phyloP scores from a whole-genome alignment of 1,140 invertebrate genomes.

The Chelonus insularis region DNA sequence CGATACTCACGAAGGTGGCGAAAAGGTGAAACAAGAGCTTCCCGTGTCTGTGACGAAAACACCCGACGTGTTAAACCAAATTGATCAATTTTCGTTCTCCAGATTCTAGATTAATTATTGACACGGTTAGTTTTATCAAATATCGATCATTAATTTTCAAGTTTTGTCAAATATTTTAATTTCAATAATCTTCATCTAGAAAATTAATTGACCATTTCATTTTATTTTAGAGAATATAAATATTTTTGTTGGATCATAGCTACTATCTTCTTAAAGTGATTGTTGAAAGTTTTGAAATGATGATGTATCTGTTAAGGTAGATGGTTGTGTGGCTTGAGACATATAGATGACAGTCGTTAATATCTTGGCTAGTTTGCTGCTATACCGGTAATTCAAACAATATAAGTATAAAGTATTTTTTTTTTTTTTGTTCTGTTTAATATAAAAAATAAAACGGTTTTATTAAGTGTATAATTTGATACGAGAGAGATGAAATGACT shows the following conservation, averaged over 20 bases:
- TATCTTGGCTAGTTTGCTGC: neutral
- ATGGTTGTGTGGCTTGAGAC: neutral
- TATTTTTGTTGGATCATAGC: too few species aligned
- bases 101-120: constrained; percentile 32
- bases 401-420: too few species aligned
- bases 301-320: neutral
- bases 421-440: too few species aligned
- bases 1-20: neutral
- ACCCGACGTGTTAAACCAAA: constrained; percentile 2
- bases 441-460: too few species aligned
- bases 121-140: constrained; percentile 7
- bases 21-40: neutral
- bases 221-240: too few species aligned
- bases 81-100: constrained; percentile 11
- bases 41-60: constrained; percentile 1
- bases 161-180: too few species aligned
- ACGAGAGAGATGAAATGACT: too few species aligned
- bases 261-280: neutral
- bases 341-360: constrained; percentile 7
- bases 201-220: too few species aligned
- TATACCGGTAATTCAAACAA: neutral
- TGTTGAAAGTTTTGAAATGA: neutral
- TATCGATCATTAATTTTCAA: constrained; percentile 12
- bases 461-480: too few species aligned
- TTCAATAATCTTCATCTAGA: too few species aligned